Evolutionary conservation across 1,140 invertebrate species (phyloP).

Genomic region (Venturia canescens): DNA sequence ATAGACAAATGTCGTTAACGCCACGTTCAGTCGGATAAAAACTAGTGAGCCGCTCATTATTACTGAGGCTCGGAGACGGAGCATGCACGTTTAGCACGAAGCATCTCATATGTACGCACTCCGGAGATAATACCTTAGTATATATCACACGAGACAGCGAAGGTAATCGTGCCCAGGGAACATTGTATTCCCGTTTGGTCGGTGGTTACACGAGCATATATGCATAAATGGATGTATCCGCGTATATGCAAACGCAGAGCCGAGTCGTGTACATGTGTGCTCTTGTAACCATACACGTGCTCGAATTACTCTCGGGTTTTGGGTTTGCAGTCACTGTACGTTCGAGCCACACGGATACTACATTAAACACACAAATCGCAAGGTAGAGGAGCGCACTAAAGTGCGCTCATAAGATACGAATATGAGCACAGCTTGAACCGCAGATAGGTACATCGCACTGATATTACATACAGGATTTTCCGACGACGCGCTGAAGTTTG

Average conservation of each 20-base stretch:
- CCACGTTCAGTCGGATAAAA: no score
- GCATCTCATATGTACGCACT: not conserved
- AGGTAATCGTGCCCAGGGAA: conserved; percentile 8
- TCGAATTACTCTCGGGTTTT: conserved; percentile 23
- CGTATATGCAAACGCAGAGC: not conserved
- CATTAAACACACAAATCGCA: conserved; percentile 22
- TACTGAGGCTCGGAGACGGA: no score
- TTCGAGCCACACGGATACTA: not conserved
- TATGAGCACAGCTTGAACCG: conserved; percentile 33
- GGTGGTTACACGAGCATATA: not conserved
- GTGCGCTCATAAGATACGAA: conserved; percentile 23
- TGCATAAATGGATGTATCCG: not conserved
- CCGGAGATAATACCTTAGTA: not conserved
- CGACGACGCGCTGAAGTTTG: no score
- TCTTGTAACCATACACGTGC: not conserved
- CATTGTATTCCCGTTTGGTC: conserved; percentile 13
- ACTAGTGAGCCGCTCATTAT: no score
- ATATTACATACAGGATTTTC: conserved; percentile 2
- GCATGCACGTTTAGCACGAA: not conserved
- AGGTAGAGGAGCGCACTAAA: conserved; percentile 15
- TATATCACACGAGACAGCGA: not conserved
- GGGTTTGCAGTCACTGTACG: not conserved
- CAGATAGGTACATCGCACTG: not conserved
- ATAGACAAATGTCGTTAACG: no score
- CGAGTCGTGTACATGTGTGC: not conserved